phyloP scores from a whole-genome alignment of 1,140 invertebrate species.

The Hyles euphorbiae region DNA sequence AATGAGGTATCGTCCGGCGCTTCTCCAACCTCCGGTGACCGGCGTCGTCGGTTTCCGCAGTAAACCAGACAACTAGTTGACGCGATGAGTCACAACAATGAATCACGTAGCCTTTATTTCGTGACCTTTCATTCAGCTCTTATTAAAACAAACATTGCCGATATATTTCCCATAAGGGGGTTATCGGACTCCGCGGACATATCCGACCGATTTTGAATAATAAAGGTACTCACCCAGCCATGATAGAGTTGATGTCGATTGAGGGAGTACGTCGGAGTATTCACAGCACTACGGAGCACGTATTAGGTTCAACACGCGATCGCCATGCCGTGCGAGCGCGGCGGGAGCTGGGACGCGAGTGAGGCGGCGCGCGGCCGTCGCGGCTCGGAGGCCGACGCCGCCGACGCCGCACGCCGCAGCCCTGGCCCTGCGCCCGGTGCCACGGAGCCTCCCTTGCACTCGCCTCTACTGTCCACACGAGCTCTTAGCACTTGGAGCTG shows the following conservation, averaged over 20 bases:
- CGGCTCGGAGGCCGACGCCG: conserved; percentile 5
- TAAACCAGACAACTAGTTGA: background rate
- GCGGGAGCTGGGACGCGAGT: conserved; percentile 42
- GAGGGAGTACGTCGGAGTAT: conserved; percentile 16
- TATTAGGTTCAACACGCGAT: conserved; percentile 29
- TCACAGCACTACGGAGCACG: conserved; percentile 29
- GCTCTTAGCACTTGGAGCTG: no score
- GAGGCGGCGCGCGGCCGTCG: conserved; percentile 10
- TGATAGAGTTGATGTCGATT: conserved; percentile 20
- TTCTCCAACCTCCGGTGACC: background rate
- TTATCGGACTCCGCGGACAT: background rate
- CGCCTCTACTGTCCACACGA: no score
- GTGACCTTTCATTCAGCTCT: conserved; percentile 11
- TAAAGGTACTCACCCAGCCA: conserved; percentile 34
- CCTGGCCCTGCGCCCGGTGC: no score
- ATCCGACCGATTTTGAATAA: conserved; percentile 16
- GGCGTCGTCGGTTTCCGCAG: background rate
- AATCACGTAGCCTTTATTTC: conserved; percentile 7
- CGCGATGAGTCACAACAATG: conserved; percentile 8
- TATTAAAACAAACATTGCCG: conserved; percentile 4
- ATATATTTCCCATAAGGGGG: background rate
- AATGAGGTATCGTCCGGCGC: no score
- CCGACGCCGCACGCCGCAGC: conserved; percentile 16
- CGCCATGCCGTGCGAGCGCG: conserved; percentile 42
- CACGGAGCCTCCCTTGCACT: no score